Base-by-base conservation (phyloP, 2,888 invertebrate species). In the Cryptus viduatorius region DNA sequence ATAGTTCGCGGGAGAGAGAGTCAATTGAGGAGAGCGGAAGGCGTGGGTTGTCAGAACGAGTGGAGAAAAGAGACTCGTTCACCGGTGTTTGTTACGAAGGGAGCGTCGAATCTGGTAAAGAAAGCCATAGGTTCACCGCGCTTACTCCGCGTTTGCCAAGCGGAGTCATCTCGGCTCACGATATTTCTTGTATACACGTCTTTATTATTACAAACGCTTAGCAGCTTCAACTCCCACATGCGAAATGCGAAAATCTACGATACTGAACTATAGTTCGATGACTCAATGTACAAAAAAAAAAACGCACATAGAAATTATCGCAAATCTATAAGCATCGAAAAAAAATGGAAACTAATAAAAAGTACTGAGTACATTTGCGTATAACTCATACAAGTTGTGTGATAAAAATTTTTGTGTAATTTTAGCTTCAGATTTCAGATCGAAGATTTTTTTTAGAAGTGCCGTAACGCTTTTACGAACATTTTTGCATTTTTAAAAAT, bases 11-110 rank as follows among this genome's bases (percentile, higher is more conserved):
- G 87, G 86, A 87, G 88, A 88, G 37, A 37, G 37, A 37, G 89
- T 87, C 81, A 84, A 82, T 82, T 73, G 86, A 82, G 87, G 84
- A 83, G 88, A 88, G 88, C 92, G 92, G 91, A 91, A 89, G 90
- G 91, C 91, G 92, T 92, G 90, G 92, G 91, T 85, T 65, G 83
- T 71, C 71, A 24, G 71, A 81, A 65, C 42, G 50, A 24, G 67
- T 24, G 14, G 44, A 37, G 37, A 37, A 56, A 69, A 42, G 64
- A 50, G 12, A 19, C 46, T 50, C 64, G 37, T 46, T 48, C 29
- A 16, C 4, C 42, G 46, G 19, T 67, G 53, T 79, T 37, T 73
- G 67, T 56, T 31, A 24, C 56, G 72, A 53, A 42, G 31, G 53
- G 44, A 76, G 65, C 71, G 82, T 71, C 65, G 72, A 67, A 67